A percentile compares a stretch with the other conserved stretches of the same genome.
These are phyloP conservation scores for Epistrophella euchroma DNA, from an alignment of 2,888 invertebrate genomes.

Conservation along the genomic window DNA sequence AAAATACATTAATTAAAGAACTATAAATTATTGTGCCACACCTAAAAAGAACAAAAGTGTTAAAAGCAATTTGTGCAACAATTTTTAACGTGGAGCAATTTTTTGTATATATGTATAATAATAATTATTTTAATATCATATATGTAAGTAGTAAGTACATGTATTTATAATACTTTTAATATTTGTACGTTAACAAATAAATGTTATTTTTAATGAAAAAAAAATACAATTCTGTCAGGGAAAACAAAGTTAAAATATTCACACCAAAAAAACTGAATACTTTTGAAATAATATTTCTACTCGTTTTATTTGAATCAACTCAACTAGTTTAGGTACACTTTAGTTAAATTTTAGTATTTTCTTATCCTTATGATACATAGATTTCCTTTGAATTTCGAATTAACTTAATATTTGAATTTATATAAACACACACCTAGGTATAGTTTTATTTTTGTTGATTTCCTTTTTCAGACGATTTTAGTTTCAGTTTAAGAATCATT, in stretches of 20 bases:
- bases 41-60: neutral
- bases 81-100: constrained; percentile 48
- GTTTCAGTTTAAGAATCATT: neutral
- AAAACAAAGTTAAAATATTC: neutral
- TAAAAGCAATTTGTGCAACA: constrained; percentile 35
- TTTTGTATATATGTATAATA: constrained; percentile 2
- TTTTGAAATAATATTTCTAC: neutral
- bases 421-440: no score
- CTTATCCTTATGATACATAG: neutral
- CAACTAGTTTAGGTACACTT: neutral
- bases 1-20: neutral
- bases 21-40: constrained; percentile 5
- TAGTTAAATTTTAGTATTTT: neutral
- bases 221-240: neutral
- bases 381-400: neutral
- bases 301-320: neutral
- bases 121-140: neutral
- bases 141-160: neutral
- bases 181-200: neutral
- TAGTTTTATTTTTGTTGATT: no score
- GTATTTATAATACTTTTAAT: neutral
- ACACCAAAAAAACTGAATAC: neutral
- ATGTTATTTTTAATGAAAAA: neutral
- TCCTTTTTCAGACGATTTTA: neutral
- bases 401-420: no score